A percentile compares a stretch with the other conserved stretches of the same genome.
Conservation (phyloP, 2,113 vertebrate species). For the Copsychus sechellarum region DNA sequence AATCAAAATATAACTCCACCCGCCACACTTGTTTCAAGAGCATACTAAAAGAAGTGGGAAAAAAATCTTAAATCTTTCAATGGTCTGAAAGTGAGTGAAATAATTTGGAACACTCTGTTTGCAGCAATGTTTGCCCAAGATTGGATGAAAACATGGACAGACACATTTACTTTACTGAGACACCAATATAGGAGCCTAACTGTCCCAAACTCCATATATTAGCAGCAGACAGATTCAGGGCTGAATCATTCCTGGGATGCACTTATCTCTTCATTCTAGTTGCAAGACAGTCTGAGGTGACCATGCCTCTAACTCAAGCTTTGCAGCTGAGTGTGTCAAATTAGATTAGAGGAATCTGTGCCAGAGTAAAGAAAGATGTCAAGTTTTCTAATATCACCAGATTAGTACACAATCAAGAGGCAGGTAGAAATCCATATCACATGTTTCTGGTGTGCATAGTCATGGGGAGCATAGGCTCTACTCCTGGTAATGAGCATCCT, state of each 20-base stretch:
- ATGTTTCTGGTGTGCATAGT: background rate
- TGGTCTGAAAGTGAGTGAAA: background rate
- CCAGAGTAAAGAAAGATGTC: background rate
- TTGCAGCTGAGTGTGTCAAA: background rate
- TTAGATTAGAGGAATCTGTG: background rate
- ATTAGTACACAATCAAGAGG: background rate
- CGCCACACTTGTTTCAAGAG: background rate
- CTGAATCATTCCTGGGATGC: background rate
- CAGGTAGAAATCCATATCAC: background rate
- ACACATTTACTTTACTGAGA: accelerated
- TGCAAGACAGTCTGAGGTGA: background rate
- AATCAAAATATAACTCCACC: background rate
- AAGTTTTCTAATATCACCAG: background rate
- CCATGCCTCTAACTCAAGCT: background rate
- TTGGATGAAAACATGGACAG: background rate
- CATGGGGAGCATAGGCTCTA: background rate
- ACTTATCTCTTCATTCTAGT: background rate
- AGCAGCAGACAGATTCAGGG: background rate
- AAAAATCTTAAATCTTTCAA: background rate
- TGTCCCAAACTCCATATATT: background rate
- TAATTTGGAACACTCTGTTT: background rate
- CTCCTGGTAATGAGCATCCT: background rate
- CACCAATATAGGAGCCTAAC: background rate
- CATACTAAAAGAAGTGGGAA: background rate
- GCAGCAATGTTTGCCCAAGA: background rate